These are phyloP conservation scores for Bubalus kerabau DNA, from an alignment of 2,113 vertebrate genomes.

Conservation along the genomic window DNA sequence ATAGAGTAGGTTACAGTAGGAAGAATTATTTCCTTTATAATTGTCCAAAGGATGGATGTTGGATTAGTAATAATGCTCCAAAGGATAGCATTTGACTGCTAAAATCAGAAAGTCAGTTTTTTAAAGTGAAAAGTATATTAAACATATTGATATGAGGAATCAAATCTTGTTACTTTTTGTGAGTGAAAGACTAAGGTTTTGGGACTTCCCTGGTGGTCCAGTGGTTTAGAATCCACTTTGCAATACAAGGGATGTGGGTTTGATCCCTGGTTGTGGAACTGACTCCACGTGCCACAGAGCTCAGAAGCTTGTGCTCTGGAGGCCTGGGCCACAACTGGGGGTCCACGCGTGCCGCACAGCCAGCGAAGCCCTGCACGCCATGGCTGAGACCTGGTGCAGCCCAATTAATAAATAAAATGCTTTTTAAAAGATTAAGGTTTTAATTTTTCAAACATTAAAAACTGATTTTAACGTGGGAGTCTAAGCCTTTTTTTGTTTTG, in stretches of 20 bases:
- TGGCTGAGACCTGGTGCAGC: not conserved
- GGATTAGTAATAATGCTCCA: not conserved
- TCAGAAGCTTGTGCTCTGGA: not conserved
- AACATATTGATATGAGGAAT: not conserved
- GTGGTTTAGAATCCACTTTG: not conserved
- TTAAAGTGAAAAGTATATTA: not conserved
- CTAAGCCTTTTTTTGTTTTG: not conserved
- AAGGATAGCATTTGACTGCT: not conserved
- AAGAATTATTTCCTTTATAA: not conserved
- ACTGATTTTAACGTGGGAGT: not conserved
- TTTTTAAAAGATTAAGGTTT: not conserved
- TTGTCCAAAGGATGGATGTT: not conserved
- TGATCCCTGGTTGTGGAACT: not conserved
- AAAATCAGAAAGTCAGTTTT: not conserved
- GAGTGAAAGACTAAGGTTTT: not conserved
- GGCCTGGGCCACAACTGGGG: not conserved
- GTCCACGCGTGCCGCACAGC: fast-evolving
- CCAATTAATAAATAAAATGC: not conserved
- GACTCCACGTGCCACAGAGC: fast-evolving
- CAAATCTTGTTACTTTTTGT: not conserved
- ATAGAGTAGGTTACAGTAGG: not conserved
- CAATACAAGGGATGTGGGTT: not conserved
- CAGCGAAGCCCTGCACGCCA: not conserved
- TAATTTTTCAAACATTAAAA: not conserved
- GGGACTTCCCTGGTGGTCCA: not conserved